Base-by-base conservation (phyloP, 1,140 invertebrate species). In the Mylabris phalerata region DNA sequence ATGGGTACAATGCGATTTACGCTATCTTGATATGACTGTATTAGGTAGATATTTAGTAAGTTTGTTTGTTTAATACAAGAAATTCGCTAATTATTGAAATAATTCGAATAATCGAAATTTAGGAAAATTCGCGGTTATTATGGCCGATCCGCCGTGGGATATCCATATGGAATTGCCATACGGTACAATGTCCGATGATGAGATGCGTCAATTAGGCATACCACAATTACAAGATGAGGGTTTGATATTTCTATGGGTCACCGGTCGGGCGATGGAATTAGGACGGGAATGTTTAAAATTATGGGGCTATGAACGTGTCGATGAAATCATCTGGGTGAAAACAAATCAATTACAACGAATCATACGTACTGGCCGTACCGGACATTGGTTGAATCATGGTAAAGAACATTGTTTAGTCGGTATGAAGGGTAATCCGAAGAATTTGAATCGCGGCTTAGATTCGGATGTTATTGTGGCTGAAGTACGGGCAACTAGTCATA, bases 261-360 rank as follows among this genome's bases (percentile, higher is more conserved):
- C 95, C 11, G 95, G 95, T 43, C 86, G 95, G 71, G 95, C 95
- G 0, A 98, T 98, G 95, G 95, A 98, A 74, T 74, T 98, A 6
- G 95, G 95, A 0, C 78, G 93, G 39, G 93, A 97, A 71, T 96
- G 93, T 69, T 76, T 97, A 3, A 88, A 93, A 66, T 71, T 96
- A 1, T 97, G 90, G 92, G 95, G 95, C 5, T 98, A 98, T 72
- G 92, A 98, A 72, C 79, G 95, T 57, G 92, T 96, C 2, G 95
- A 98, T 73, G 96, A 98, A 73, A 84, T 98, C 7, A 98, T 98
- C 65, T 98, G 96, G 96, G 95, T 98, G 3, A 98, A 98, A 78
- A 98, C 95, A 0, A 98, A 98, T 79, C 96, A 98, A 70, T 75
- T 98, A 58, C 96, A 98, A 74, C 79, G 95, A 61, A 98, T 98